Evolutionary conservation across 2,797 vertebrate species (phyloP).

Genomic region (Acipenser transmontanus): DNA sequence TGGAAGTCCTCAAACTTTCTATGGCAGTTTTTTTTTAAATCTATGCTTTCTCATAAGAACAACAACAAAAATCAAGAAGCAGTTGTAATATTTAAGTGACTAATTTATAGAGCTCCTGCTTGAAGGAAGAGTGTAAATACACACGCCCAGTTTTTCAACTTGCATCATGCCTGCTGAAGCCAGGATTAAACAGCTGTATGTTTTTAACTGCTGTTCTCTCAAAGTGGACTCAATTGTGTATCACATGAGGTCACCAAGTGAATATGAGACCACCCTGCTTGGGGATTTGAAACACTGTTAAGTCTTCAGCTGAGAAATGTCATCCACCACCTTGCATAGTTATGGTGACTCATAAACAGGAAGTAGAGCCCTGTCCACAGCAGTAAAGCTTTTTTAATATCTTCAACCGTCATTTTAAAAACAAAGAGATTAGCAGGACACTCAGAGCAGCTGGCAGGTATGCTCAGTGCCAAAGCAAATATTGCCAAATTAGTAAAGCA

Average conservation of each 20-base stretch:
- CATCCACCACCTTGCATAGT: constrained; percentile 73
- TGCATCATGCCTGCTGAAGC: constrained; percentile 10
- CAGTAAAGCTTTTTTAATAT: constrained; percentile 57
- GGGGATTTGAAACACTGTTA: constrained; percentile 49
- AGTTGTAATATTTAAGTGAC: too few species aligned
- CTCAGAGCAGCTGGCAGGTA: constrained; percentile 53
- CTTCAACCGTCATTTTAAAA: constrained; percentile 53
- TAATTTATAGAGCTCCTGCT: too few species aligned
- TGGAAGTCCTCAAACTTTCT: too few species aligned
- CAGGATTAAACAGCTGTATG: constrained; percentile 30
- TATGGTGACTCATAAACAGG: constrained; percentile 75
- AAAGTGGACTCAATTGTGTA: constrained; percentile 55
- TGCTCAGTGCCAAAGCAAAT: constrained; percentile 59
- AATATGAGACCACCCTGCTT: constrained; percentile 64
- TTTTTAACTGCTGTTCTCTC: constrained; percentile 64
- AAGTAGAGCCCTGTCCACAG: constrained; percentile 56
- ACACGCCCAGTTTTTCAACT: too few species aligned
- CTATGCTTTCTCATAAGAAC: too few species aligned
- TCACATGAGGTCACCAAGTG: constrained; percentile 61
- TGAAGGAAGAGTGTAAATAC: too few species aligned
- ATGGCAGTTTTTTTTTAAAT: too few species aligned
- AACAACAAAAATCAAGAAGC: too few species aligned
- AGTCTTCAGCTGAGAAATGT: constrained; percentile 72
- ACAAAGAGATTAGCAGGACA: constrained; percentile 50
- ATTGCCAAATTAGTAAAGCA: constrained; percentile 64